Conservation (phyloP, 2,888 invertebrate genomes). For the Pterobdella sp. region DNA sequence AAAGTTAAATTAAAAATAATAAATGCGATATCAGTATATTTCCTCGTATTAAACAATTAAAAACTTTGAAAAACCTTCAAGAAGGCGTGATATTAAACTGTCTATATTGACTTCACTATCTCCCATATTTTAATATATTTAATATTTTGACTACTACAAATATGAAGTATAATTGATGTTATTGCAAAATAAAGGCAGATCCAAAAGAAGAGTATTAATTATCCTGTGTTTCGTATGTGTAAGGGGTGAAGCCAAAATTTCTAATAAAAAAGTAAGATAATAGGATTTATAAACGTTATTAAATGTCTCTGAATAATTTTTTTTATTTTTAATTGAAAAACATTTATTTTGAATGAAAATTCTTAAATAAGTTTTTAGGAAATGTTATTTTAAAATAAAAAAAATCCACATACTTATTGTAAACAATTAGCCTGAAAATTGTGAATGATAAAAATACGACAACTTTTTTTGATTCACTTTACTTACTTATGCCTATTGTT, state of each 20-base stretch:
- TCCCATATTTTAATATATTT: constrained; percentile 37
- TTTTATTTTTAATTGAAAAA: not conserved
- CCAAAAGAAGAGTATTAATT: not conserved
- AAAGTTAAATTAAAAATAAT: constrained; percentile 1
- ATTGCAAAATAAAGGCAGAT: not conserved
- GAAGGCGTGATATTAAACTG: constrained; percentile 37
- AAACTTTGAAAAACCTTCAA: constrained; percentile 35
- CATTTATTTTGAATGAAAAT: constrained; percentile 2
- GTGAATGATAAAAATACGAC: too few species aligned
- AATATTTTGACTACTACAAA: not conserved
- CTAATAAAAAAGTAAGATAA: not conserved
- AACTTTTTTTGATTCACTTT: too few species aligned
- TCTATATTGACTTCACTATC: constrained; percentile 39
- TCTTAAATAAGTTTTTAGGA: too few species aligned
- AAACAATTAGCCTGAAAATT: too few species aligned
- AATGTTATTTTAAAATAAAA: too few species aligned
- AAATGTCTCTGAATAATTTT: not conserved
- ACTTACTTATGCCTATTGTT: too few species aligned
- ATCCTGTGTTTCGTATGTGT: not conserved
- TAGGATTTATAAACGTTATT: not conserved
- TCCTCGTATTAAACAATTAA: not conserved
- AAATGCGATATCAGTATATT: not conserved
- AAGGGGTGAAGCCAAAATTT: not conserved
- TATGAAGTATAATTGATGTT: not conserved
- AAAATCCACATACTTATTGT: too few species aligned